A percentile compares a stretch with the other conserved stretches of the same genome.
These are phyloP conservation scores for Ceratothoa steindachneri DNA, from an alignment of 2,888 invertebrate genomes.

Conservation along the genomic window DNA sequence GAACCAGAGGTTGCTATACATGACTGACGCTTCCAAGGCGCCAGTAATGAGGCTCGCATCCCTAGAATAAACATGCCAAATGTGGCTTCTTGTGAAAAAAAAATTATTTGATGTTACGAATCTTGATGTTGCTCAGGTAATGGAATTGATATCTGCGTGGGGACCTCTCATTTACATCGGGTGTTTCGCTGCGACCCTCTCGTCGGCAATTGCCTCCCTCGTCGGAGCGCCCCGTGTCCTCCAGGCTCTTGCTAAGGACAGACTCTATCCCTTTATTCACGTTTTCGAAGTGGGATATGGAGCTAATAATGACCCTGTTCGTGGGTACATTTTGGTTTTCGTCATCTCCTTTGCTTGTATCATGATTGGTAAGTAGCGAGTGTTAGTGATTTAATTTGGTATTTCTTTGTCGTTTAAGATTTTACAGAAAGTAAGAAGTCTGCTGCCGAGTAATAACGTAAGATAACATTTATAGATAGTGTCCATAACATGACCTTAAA, in stretches of 20 bases:
- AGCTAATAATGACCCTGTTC: conserved; percentile 62
- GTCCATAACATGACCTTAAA: too few species aligned
- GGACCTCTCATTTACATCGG: conserved; percentile 91
- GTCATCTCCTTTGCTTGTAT: conserved; percentile 78
- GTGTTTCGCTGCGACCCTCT: conserved; percentile 93
- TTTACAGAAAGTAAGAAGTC: too few species aligned
- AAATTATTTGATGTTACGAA: too few species aligned
- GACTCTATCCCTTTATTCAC: conserved; percentile 87
- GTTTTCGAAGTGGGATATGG: conserved; percentile 63
- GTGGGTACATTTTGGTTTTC: conserved; percentile 89
- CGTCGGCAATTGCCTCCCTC: conserved; percentile 90
- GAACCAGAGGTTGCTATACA: too few species aligned
- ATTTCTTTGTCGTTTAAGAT: too few species aligned
- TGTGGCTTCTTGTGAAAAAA: too few species aligned
- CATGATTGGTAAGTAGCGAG: conserved; percentile 69
- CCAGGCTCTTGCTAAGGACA: conserved; percentile 76
- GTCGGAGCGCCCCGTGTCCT: conserved; percentile 72
- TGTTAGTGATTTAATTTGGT: too few species aligned
- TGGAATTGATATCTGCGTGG: conserved; percentile 60
- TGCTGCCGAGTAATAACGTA: too few species aligned
- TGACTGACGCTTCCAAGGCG: too few species aligned
- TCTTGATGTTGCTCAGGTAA: not conserved
- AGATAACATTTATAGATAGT: too few species aligned
- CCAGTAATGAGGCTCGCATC: too few species aligned
- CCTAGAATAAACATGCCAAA: too few species aligned